These are phyloP conservation scores for Agelas oroides DNA, from an alignment of 37 sponge, comb jelly and placozoan species.

Conservation along the genomic window DNA sequence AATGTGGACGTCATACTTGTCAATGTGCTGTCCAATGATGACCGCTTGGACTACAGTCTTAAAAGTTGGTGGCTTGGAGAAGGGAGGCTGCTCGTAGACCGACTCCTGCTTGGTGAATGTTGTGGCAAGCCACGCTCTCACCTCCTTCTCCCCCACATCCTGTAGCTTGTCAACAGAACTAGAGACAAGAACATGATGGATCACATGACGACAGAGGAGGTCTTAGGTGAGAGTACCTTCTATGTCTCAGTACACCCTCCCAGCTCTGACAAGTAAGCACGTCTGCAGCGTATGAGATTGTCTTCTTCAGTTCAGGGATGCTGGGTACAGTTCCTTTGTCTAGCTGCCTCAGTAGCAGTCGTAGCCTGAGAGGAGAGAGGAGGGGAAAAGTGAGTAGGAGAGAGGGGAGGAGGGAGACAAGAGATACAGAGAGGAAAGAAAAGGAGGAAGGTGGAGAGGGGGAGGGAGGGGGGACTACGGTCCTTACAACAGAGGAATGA, in stretches of 20 bases:
- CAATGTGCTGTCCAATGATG: constrained; percentile 60
- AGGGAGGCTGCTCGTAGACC: background rate
- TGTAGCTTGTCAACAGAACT: constrained; percentile 9
- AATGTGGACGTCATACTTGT: constrained; percentile 52
- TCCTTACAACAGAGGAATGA: no score
- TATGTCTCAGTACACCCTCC: no score
- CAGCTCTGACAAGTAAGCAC: constrained; percentile 16
- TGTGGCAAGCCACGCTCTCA: constrained; percentile 74
- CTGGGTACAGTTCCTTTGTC: constrained; percentile 38
- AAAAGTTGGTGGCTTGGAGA: constrained; percentile 21
- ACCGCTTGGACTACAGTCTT: constrained; percentile 59
- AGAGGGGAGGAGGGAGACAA: no score
- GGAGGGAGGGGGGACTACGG: background rate
- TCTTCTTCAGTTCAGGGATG: constrained; percentile 30
- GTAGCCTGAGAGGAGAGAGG: constrained; percentile 17
- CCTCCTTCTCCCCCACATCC: constrained; percentile 41
- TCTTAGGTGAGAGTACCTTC: background rate
- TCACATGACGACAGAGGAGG: background rate
- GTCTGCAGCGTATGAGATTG: constrained; percentile 2
- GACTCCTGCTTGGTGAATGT: constrained; percentile 67
- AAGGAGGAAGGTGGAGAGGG: background rate
- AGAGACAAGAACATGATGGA: background rate
- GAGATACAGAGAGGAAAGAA: background rate
- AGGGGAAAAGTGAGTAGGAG: background rate
- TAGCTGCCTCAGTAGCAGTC: constrained; percentile 41